Evolutionary conservation across 2,797 vertebrate genomes (phyloP).

Genomic region (Enteromius unitaeniatus): DNA sequence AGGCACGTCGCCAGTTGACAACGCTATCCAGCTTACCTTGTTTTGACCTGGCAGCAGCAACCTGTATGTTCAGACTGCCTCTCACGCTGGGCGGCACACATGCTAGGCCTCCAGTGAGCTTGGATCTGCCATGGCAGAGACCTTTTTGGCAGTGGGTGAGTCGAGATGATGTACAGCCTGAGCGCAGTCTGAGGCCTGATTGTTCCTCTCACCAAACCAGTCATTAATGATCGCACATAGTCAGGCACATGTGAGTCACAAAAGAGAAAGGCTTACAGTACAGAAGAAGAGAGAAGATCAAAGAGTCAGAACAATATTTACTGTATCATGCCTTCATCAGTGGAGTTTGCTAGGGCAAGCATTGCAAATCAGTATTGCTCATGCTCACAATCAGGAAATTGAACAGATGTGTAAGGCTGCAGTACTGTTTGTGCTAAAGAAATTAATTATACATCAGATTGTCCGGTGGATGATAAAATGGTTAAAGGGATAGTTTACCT

Average conservation of each 20-base stretch:
- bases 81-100: conserved; percentile 67
- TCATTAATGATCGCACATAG: conserved; percentile 32
- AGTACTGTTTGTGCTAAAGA: neutral
- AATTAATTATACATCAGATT: neutral
- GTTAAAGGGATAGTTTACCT: neutral
- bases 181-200: neutral
- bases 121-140: conserved; percentile 65
- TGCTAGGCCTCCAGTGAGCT: conserved; percentile 72
- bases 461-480: neutral
- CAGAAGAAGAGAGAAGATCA: conserved; percentile 14
- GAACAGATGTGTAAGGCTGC: neutral
- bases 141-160: conserved; percentile 76
- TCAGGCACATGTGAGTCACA: conserved; percentile 12
- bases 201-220: neutral
- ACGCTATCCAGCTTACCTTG: conserved; percentile 59
- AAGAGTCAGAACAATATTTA: neutral
- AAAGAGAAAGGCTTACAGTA: neutral
- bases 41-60: neutral
- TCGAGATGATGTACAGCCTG: conserved; percentile 32
- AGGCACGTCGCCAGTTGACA: conserved; percentile 25
- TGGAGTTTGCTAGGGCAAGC: neutral
- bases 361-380: neutral
- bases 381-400: neutral
- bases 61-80: conserved; percentile 59
- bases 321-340: conserved; percentile 2